Base-by-base conservation (phyloP, 2,888 invertebrate genomes). In the Adineta ricciae region DNA sequence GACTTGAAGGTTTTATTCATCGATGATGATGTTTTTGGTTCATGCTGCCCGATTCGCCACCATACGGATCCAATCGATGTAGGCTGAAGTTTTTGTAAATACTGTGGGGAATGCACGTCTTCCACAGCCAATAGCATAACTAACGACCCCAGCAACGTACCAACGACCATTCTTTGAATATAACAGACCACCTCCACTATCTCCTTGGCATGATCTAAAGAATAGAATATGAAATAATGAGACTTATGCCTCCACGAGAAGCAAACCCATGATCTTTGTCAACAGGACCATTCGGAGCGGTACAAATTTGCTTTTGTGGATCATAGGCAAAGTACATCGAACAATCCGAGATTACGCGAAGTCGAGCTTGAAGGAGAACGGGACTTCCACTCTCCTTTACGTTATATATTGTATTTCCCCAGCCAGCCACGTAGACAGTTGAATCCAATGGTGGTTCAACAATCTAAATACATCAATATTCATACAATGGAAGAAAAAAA, bases 151-250 rank as follows among this genome's bases (percentile, higher is more conserved):
- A 78, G 78, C 78, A 41, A 14, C 78, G n/a, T 78, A 78, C 78
- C 78, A 78, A 11, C n/a, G 78, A 41, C 5, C 11, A 38, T 78
- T 78, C 41, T 78, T 78, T 1, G n/a, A 41, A 41, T 78, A 78
- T 3, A 78, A 41, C 5, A 78, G 41, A 41, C 78, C 78, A n/a
- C 78, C 78, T 41, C 78, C 78, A 78, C 78, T 78, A 78, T 78
- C 78, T 24, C 78, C 78, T 41, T 78, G 78, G n/a, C 78, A 78
- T n/a, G 78, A 78, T n/a, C 78, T 78, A 78, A 38, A 78, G 24
- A 78, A 78, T 41, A 4, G 11, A 41, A n/a, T 0, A 41, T 41
- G 7, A 41, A 7, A 24, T 19, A 78, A 3, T 3, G 41, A 41
- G 4, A 21, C 27, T 36, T n/a, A n/a, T n/a, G n/a, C n/a, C n/a